Conservation (phyloP, 2,888 invertebrate genomes). For the Philereme transversata region DNA sequence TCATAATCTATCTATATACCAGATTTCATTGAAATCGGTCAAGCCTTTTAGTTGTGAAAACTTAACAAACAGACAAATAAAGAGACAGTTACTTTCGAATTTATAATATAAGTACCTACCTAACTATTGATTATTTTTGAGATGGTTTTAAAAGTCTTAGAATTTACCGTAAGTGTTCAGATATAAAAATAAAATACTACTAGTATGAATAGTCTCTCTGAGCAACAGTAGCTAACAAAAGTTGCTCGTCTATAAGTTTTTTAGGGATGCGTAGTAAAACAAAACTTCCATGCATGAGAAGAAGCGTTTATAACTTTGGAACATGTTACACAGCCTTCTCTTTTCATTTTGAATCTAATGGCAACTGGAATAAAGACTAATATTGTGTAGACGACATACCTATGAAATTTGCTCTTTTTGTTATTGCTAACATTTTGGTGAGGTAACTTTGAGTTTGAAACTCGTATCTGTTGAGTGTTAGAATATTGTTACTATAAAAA, state of each 20-base stretch:
- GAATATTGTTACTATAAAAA: slow-evolving; percentile 22
- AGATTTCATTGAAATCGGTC: too few relatives aligned
- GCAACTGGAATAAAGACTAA: not conserved
- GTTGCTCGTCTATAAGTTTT: not conserved
- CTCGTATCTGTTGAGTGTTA: slow-evolving; percentile 31
- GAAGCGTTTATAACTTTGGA: slow-evolving; percentile 16
- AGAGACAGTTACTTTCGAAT: too few relatives aligned
- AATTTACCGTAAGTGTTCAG: too few relatives aligned
- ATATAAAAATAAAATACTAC: too few relatives aligned
- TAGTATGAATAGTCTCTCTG: too few relatives aligned
- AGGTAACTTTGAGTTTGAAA: slow-evolving; percentile 33
- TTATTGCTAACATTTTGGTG: slow-evolving; percentile 34
- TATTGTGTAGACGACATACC: not conserved
- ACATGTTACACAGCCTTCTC: slow-evolving; percentile 2
- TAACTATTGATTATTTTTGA: too few relatives aligned
- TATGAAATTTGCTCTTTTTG: slow-evolving; percentile 26
- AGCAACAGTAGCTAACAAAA: too few relatives aligned
- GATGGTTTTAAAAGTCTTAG: too few relatives aligned
- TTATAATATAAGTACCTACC: too few relatives aligned
- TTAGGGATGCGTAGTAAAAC: slow-evolving; percentile 38
- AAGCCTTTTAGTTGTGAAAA: too few relatives aligned
- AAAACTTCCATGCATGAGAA: slow-evolving; percentile 36
- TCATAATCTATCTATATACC: too few relatives aligned
- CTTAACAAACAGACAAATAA: too few relatives aligned
- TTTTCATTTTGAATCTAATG: slow-evolving; percentile 2